Evolutionary conservation across 2,888 invertebrate species (phyloP).

Genomic region (Andrena hattorfiana): DNA sequence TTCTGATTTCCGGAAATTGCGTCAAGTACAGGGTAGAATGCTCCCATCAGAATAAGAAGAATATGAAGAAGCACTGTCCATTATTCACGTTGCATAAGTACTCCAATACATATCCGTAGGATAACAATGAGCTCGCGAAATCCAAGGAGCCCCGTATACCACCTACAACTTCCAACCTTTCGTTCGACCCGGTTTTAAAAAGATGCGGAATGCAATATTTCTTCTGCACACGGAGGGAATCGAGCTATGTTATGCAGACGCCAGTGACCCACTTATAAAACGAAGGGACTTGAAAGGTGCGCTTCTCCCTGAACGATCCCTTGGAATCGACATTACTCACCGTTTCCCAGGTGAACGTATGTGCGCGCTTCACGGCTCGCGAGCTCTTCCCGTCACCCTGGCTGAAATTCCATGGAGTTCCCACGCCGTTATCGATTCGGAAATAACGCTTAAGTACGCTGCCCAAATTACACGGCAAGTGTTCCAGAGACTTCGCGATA

Average conservation of each 20-base stretch:
- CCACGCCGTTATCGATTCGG: not conserved
- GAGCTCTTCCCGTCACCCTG: not conserved
- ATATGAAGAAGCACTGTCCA: not conserved
- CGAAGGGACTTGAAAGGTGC: conserved; percentile 27
- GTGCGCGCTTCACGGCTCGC: no score
- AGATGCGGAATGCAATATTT: conserved; percentile 50
- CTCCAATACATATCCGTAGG: not conserved
- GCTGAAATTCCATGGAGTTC: not conserved
- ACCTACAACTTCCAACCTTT: conserved; percentile 16
- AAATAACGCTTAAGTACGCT: not conserved
- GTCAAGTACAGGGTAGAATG: not conserved
- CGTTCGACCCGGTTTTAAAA: conserved; percentile 42
- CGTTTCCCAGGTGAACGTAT: not conserved
- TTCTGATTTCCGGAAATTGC: not conserved
- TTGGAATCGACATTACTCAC: not conserved
- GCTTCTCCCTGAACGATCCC: conserved; percentile 11
- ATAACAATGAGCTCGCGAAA: conserved; percentile 35
- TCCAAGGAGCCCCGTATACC: not conserved
- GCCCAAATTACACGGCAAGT: not conserved
- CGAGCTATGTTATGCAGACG: conserved; percentile 16
- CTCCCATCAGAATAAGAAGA: not conserved
- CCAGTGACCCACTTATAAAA: conserved; percentile 43
- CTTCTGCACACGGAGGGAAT: conserved; percentile 21
- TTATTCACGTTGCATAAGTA: conserved; percentile 20
- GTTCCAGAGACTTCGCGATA: not conserved